Conservation (phyloP, 2,113 vertebrate species). For the Scopus umbretta region DNA sequence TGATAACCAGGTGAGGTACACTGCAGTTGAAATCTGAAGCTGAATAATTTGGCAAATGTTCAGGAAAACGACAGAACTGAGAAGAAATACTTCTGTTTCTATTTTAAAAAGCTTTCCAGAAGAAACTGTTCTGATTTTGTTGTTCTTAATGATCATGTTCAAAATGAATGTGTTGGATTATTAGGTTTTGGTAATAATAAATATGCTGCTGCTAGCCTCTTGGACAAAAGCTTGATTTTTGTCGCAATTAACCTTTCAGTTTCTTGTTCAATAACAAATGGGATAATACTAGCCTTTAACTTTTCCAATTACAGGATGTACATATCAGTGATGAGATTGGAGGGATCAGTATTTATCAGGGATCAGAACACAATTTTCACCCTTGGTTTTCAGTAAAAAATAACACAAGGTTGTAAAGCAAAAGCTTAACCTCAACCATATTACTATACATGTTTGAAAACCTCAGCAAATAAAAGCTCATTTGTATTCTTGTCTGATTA, state of each 20-base stretch:
- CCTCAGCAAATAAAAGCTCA: neutral
- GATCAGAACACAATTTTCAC: conserved; percentile 48
- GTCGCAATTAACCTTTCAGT: neutral
- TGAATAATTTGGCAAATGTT: neutral
- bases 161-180: neutral
- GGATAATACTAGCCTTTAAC: neutral
- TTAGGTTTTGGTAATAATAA: neutral
- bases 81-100: neutral
- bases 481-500: conserved; percentile 44
- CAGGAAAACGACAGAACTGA: neutral
- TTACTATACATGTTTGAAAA: conserved; percentile 10
- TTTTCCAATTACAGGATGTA: neutral
- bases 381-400: neutral
- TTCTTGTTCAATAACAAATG: neutral
- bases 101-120: neutral
- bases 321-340: neutral
- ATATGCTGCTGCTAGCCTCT: neutral
- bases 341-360: conserved; percentile 36
- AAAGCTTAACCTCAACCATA: conserved; percentile 30
- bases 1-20: neutral
- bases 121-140: neutral
- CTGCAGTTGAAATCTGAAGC: neutral
- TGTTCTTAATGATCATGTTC: neutral
- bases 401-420: conserved; percentile 3
- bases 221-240: neutral